phyloP scores from a whole-genome alignment of 2,113 vertebrate species.

The Promerops cafer region DNA sequence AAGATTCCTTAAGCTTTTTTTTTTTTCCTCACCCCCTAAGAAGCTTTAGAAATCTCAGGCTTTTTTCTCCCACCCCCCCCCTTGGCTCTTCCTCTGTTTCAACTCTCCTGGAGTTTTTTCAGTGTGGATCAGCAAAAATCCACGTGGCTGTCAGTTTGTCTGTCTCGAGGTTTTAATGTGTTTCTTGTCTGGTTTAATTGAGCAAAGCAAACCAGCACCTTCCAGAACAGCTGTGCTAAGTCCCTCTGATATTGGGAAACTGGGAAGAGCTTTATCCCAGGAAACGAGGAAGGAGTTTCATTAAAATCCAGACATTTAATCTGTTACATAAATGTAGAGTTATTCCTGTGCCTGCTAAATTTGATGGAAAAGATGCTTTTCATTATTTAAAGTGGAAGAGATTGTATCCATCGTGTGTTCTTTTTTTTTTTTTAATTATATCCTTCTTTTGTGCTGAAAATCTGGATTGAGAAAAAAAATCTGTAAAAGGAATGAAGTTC shows the following conservation, averaged over 20 bases:
- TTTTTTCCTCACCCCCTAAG: not conserved
- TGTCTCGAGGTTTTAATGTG: not conserved
- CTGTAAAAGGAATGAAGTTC: not conserved
- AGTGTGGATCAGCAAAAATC: not conserved
- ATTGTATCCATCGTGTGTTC: not conserved
- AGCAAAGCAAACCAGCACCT: not conserved
- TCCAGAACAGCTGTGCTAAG: not conserved
- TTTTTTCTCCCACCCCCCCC: accelerated
- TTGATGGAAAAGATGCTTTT: not conserved
- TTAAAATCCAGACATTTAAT: conserved; percentile 17
- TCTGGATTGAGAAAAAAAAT: not conserved
- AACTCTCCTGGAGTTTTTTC: not conserved
- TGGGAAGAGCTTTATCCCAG: not conserved
- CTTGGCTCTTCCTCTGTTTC: not conserved
- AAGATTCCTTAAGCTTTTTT: not conserved
- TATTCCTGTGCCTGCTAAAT: not conserved
- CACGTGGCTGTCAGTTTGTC: not conserved
- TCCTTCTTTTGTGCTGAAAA: not conserved
- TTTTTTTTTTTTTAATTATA: not conserved
- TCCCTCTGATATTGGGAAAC: not conserved
- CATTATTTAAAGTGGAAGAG: not conserved
- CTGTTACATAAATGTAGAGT: not conserved
- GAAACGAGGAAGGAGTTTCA: not conserved
- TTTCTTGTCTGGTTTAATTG: not conserved
- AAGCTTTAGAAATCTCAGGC: not conserved